Evolutionary conservation across 2,888 invertebrate species (phyloP).

Genomic region (Horisme vitalbata): DNA sequence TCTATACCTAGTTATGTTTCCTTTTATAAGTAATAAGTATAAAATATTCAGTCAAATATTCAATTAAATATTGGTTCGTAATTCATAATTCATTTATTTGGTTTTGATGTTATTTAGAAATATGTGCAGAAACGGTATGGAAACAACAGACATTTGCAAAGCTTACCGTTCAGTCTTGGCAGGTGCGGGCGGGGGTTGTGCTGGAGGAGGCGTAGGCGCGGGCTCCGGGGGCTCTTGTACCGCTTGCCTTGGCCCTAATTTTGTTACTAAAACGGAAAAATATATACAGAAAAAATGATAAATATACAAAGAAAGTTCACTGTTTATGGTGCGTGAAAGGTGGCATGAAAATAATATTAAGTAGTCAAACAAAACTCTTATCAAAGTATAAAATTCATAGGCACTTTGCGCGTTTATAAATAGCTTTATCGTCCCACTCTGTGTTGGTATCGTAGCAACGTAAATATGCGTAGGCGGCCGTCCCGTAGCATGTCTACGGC

Average conservation of each 20-base stretch:
- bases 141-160: slow-evolving; percentile 31
- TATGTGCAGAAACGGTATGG: too few species aligned
- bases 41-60: too few species aligned
- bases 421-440: slow-evolving; percentile 22
- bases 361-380: too few species aligned
- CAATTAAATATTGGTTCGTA: too few species aligned
- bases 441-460: slow-evolving; percentile 27
- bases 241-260: slow-evolving; percentile 86
- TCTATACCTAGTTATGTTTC: too few species aligned
- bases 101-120: too few species aligned
- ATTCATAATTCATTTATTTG: too few species aligned
- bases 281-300: background rate
- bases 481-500: slow-evolving; percentile 26
- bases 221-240: slow-evolving; percentile 75
- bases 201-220: slow-evolving; percentile 67
- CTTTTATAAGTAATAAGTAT: too few species aligned
- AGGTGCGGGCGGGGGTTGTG: slow-evolving; percentile 63
- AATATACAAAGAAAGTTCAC: too few species aligned
- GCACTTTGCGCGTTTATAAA: slow-evolving; percentile 17
- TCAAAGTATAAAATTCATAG: too few species aligned
- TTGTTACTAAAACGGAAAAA: slow-evolving; percentile 82
- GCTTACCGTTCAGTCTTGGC: slow-evolving; percentile 76
- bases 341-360: too few species aligned
- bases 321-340: too few species aligned
- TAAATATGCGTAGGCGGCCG: slow-evolving; percentile 23